Evolutionary conservation across 2,797 vertebrate species (phyloP), one percentile per base, ranked within the genome.

Genomic region (Oreochromis mossambicus): DNA sequence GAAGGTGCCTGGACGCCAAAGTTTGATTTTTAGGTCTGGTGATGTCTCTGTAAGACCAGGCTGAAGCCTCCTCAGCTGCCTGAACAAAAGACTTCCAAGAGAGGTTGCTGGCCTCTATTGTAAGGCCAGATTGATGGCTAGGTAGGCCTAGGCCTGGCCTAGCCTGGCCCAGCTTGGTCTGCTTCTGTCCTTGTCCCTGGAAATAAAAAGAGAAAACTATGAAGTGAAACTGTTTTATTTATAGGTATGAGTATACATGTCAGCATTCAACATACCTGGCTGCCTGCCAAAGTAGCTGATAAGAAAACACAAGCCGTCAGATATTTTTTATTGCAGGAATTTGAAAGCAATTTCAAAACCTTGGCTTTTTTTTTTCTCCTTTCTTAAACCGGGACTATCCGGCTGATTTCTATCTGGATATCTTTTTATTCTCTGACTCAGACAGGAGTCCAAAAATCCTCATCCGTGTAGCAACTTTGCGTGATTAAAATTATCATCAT

Each of bases 131-230:
- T 82, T 78, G 89, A 58, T 21, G 89, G 77, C 89, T 87, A 78
- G 84, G 52, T 56, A 55, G 89, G 89, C 87, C 88, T 48, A 54
- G 86, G 87, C 78, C 86, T 50, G 88, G 87, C 91, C 92, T 36
- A 51, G 89, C 89, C 92, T 29, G 82, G 81, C 38, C 90, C 66
- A 51, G 88, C 87, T 88, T 36, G 58, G 76, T 91, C 84, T 85
- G 55, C 84, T 86, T 73, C 17, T 8, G 12, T 84, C 80, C 89
- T 92, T 82, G 81, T 94, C 61, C 68, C 96, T 96, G 87, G 2
- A 91, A 94, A 83, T 4, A 41, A 85, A 85, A 86, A 83, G 14
- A 86, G 2, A 52, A 84, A 77, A 43, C 6, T 78, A 48, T 77
- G 15, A 89, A 54, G 46, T 75, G 26, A 50, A 75, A 50, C 46